Base-by-base conservation (phyloP, 2,888 invertebrate genomes). In the Drosophila cognata region DNA sequence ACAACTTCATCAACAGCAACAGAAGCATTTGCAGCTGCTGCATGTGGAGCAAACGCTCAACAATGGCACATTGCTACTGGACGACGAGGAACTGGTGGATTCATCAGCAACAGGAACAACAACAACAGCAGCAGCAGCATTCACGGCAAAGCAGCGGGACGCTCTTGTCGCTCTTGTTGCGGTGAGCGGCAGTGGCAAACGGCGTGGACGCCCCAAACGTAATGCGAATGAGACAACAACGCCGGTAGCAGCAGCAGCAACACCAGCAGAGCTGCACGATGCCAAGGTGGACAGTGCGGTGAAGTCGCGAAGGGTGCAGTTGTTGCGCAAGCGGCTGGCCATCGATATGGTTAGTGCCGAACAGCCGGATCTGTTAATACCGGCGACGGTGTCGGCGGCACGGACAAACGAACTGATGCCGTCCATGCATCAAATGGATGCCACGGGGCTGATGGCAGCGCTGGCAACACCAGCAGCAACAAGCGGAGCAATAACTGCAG, bases 171-270 rank as follows among this genome's bases (percentile, higher is more conserved):
- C 56, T 38, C 21, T 21, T 21, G 21, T 33, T 25, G 29, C 77
- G 1, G 51, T 68, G 2, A 52, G 29, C 71, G 29, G 69, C 50
- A 82, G 79, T 0, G 81, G 52, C 21, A 88, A 87, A 53, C 82
- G 93, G 74, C 92, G 94, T n/a, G 94, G 94, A 5, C 86, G 94
- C 35, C 94, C 94, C 1, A 91, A 94, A 63, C 94, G 94, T 82
- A 72, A 69, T 63, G 71, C 82, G 21, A 66, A 38, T 35, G 81
- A 77, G 13, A 21, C 56, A 7, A n/a, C 48, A 10, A 43, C 46
- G 18, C n/a, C 72, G 28, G 21, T 57, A 33, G 25, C 57, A 46
- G 35, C 56, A 51, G 16, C 59, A 57, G 48, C 60, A 31, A n/a
- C 46, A 38, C 36, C 21, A 33, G 63, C 60, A n/a, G 53, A 48